Evolutionary conservation across 2,888 invertebrate genomes (phyloP).

Genomic region (Clusia tigrina): DNA sequence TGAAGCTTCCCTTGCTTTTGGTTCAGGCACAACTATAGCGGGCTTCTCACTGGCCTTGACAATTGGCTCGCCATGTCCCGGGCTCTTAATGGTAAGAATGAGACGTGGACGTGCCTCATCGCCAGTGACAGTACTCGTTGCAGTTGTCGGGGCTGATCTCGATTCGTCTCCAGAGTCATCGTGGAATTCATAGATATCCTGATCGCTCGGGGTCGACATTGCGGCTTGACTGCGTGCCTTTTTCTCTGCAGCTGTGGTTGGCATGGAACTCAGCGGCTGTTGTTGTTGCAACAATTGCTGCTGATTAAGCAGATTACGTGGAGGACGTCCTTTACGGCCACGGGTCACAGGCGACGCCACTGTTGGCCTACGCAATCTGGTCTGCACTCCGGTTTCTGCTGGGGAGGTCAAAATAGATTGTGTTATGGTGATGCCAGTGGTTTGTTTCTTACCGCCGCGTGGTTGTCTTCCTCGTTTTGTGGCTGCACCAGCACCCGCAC

Average conservation of each 20-base stretch:
- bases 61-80: slow-evolving; percentile 55
- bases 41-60: slow-evolving; percentile 41
- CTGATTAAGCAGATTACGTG: slow-evolving; percentile 48
- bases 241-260: slow-evolving; percentile 56
- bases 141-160: slow-evolving; percentile 43
- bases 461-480: slow-evolving; percentile 55
- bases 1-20: slow-evolving; percentile 38
- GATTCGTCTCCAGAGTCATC: slow-evolving; percentile 87
- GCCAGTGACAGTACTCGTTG: slow-evolving; percentile 4
- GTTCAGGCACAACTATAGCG: slow-evolving; percentile 5
- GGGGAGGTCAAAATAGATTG: slow-evolving; percentile 45
- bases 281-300: slow-evolving; percentile 26
- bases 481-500: slow-evolving; percentile 46
- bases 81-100: slow-evolving; percentile 81
- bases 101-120: slow-evolving; percentile 71
- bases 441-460: slow-evolving; percentile 56
- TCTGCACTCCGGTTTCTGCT: slow-evolving; percentile 66
- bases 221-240: slow-evolving; percentile 51
- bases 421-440: slow-evolving; percentile 12
- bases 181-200: slow-evolving; percentile 89
- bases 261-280: slow-evolving; percentile 1
- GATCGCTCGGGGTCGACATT: slow-evolving; percentile 54
- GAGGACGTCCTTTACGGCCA: slow-evolving; percentile 65
- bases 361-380: slow-evolving; percentile 66
- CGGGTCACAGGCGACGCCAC: slow-evolving; percentile 49